These are phyloP conservation scores for Atherix ibis DNA, from an alignment of 2,888 invertebrate species.

Conservation along the genomic window DNA sequence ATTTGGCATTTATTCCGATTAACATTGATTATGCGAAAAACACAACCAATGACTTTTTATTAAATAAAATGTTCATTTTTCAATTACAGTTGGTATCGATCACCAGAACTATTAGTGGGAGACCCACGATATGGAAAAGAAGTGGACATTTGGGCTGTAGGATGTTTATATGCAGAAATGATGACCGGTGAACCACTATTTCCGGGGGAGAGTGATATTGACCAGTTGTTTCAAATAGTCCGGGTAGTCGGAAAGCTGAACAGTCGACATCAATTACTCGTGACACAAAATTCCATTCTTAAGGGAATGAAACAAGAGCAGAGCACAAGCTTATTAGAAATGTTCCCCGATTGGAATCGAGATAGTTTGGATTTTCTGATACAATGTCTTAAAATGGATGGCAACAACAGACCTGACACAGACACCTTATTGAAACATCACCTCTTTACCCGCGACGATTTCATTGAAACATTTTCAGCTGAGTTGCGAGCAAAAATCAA, in stretches of 20 bases:
- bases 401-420: constrained; percentile 44
- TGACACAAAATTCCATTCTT: constrained; percentile 33
- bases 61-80: neutral
- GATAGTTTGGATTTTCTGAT: constrained; percentile 33
- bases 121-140: constrained; percentile 56
- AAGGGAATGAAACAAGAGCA: constrained; percentile 28
- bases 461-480: constrained; percentile 48
- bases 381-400: constrained; percentile 44
- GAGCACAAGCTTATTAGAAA: constrained; percentile 22
- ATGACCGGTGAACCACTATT: constrained; percentile 72
- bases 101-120: constrained; percentile 71
- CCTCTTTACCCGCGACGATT: constrained; percentile 50
- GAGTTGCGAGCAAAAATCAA: constrained; percentile 47
- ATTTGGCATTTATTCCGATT: neutral
- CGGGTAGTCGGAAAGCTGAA: constrained; percentile 54
- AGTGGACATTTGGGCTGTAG: constrained; percentile 79
- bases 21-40: too few relatives aligned
- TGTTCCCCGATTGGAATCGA: constrained; percentile 32
- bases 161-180: constrained; percentile 74
- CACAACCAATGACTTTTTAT: neutral
- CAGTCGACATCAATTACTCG: constrained; percentile 32
- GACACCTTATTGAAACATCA: constrained; percentile 46
- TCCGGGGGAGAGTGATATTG: constrained; percentile 80
- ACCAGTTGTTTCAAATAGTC: constrained; percentile 69
- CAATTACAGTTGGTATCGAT: constrained; percentile 52